Evolutionary conservation across 2,888 invertebrate species (phyloP), one percentile per base, ranked within the genome.

Genomic region (Hesperia comma): DNA sequence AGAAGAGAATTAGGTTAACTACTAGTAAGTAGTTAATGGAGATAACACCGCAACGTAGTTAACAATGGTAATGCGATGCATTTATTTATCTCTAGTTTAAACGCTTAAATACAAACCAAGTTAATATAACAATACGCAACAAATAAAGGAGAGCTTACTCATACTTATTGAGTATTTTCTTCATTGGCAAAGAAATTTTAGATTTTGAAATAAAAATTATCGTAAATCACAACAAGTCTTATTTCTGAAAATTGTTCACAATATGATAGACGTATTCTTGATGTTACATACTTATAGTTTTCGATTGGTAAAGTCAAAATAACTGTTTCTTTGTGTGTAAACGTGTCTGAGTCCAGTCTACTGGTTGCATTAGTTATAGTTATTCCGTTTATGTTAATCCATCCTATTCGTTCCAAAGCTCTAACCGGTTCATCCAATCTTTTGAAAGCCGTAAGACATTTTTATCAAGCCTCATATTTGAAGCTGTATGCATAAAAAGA

Each of bases 1-100:
- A 57, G 41, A n/a, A 55, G 33, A 2, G 62, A 70, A 71, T 70
- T 71, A 66, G 70, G 68, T 67, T 71, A 70, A 68, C 70, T 57
- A 53, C 53, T 19, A 12, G 12, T 21, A 46, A 55, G 61, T 61
- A 70, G 67, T 60, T 63, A 64, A 54, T 62, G 19, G 53, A 64
- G 71, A 71, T 70, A 70, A 70, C 56, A 41, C 17, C 53, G 53
- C 26, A 33, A 53, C 33, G 60, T 17, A 43, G 41, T 46, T 66
- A 57, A 17, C 54, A 55, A 66, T 61, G 66, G 61, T 55, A 61
- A 55, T 67, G 33, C 43, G 26, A 46, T 46, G 55, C 54, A 37
- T 60, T 58, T 64, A 46, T 58, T 58, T 64, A 58, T 64, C 64
- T 64, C 8, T 2, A 57, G 49, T 51, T 51, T 49, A 51, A 51